Conservation (phyloP, 2,113 vertebrate genomes). For the Epinephelus lanceolatus region DNA sequence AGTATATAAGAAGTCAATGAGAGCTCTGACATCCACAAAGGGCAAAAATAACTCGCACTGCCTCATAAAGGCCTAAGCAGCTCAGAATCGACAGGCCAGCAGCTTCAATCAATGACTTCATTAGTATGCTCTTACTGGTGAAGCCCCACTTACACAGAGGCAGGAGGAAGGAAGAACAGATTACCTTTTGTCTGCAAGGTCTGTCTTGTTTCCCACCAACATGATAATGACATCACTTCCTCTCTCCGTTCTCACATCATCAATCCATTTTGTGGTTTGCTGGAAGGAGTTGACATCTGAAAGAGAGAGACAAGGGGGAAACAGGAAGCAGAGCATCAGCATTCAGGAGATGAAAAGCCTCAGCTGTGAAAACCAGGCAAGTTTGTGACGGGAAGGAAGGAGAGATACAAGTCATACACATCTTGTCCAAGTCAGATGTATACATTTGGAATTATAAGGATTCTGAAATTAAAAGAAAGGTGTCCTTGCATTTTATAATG, state of each 20-base stretch:
- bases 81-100: constrained; percentile 39
- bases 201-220: constrained; percentile 99
- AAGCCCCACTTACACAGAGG: constrained; percentile 3
- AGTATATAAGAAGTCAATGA: background rate
- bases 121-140: constrained; percentile 39
- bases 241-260: constrained; percentile 98
- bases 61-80: constrained; percentile 10
- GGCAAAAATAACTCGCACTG: constrained; percentile 14
- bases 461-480: background rate
- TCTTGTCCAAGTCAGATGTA: background rate
- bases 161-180: constrained; percentile 16
- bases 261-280: constrained; percentile 99
- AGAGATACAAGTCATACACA: background rate
- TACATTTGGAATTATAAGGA: background rate
- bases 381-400: constrained; percentile 5
- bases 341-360: constrained; percentile 5
- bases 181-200: constrained; percentile 99
- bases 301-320: background rate
- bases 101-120: constrained; percentile 63
- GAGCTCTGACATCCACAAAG: constrained; percentile 25
- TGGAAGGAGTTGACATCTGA: constrained; percentile 99
- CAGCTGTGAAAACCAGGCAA: constrained; percentile 6
- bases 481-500: background rate
- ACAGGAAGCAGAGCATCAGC: constrained; percentile 17
- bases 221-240: constrained; percentile 99